Base-by-base conservation (phyloP, 2,888 invertebrate species). In the Acleris cristana region DNA sequence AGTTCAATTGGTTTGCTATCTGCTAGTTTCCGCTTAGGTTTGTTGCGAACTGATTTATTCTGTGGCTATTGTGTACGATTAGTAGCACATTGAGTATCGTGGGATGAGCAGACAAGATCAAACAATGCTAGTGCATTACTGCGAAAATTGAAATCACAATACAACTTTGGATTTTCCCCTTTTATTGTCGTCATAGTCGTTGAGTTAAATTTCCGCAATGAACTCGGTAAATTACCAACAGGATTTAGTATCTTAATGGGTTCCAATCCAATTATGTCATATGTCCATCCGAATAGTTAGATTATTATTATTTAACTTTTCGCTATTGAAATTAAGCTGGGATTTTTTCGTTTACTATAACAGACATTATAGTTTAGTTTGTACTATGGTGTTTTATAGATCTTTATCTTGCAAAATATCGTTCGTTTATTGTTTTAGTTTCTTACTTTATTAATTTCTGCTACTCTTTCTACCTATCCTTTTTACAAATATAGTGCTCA, bases 111-210 rank as follows among this genome's bases (percentile, higher is more conserved):
- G 79, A 78, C 75, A 78, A 79, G 80, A 82, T 82, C 81, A 81
- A 85, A 89, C 89, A 89, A 87, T 89, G 86, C 79, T 81, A 23
- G 82, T 79, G 72, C 79, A 80, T 82, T 87, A 86, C 83, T 75
- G 84, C 84, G 87, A 87, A 90, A 85, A 84, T 75, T 77, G 72
- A 65, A 73, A 68, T 75, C 77, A 72, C 77, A 71, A 71, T 74
- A 75, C 74, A 76, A 76, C 76, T 78, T 75, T 78, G 81, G 80
- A 79, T 79, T 81, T 83, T 83, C 79, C 80, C 77, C 56, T 62
- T 61, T 62, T 66, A 62, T 52, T 48, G 61, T 45, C 61, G 66
- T 66, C 66, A 62, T 66, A 62, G 55, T 21, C 23, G 65, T 56
- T 65, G 44, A 55, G 30, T 45, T 66, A 26, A 45, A 56, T 65